Evolutionary conservation across 2,888 invertebrate species (phyloP).

Genomic region (Pristionchus entomophagus): DNA sequence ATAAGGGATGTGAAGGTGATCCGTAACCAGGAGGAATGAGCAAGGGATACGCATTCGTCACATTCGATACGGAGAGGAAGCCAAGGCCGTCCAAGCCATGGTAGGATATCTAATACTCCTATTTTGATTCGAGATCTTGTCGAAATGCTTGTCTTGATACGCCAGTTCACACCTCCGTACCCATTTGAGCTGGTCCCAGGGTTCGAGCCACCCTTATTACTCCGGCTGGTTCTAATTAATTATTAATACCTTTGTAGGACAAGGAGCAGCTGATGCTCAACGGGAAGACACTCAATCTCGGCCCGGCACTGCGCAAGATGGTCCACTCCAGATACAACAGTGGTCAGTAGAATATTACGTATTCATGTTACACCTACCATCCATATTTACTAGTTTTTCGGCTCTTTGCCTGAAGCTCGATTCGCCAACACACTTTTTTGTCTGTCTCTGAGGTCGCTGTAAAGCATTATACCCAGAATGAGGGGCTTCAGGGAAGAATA

Average conservation of each 20-base stretch:
- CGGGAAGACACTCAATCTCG: conserved; percentile 60
- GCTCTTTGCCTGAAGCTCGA: too few relatives aligned
- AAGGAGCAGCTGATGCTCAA: conserved; percentile 62
- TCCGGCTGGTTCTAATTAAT: too few relatives aligned
- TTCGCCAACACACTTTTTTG: too few relatives aligned
- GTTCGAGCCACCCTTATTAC: too few relatives aligned
- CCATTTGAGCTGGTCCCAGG: too few relatives aligned
- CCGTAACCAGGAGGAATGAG: conserved; percentile 92
- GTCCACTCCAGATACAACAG: conserved; percentile 28
- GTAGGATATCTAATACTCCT: not conserved
- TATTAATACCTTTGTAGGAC: conserved; percentile 50
- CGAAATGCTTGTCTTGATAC: too few relatives aligned
- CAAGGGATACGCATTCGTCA: conserved; percentile 89
- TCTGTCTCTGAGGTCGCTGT: too few relatives aligned
- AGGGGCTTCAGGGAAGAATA: not conserved
- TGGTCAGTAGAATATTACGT: too few relatives aligned
- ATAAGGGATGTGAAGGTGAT: conserved; percentile 91
- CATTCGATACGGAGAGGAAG: conserved; percentile 90
- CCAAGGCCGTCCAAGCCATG: conserved; percentile 75
- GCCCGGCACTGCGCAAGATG: conserved; percentile 62
- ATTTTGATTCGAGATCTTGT: too few relatives aligned
- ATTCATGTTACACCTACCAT: too few relatives aligned
- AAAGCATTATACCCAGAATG: not conserved
- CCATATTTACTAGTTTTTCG: not conserved
- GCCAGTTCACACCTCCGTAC: too few relatives aligned